A percentile compares a stretch with the other conserved stretches of the same genome.
These are phyloP conservation scores for Gulo gulo DNA, from an alignment of 2,113 vertebrate genomes.

Conservation along the genomic window DNA sequence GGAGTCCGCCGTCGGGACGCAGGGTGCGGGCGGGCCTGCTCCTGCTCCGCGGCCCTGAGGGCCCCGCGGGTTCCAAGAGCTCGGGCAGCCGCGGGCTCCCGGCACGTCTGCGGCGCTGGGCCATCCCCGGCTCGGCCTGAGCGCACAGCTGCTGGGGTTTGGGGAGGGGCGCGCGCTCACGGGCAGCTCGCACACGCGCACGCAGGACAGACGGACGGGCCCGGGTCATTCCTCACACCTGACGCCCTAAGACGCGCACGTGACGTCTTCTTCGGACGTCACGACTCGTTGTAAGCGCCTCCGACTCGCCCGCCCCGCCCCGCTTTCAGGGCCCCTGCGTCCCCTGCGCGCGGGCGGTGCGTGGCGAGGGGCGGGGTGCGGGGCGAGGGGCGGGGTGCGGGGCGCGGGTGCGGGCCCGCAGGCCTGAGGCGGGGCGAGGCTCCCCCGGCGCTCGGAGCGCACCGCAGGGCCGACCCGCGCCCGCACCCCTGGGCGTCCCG, in stretches of 20 bases:
- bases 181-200: neutral
- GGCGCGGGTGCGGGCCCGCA: neutral
- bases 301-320: neutral
- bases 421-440: neutral
- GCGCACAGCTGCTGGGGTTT: fast-evolving
- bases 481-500: neutral
- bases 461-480: neutral
- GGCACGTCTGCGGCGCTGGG: fast-evolving
- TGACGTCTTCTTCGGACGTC: no score
- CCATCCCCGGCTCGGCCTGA: fast-evolving
- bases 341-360: no score
- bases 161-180: neutral
- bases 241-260: no score
- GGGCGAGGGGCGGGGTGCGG: neutral
- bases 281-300: fast-evolving
- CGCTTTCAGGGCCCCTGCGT: neutral
- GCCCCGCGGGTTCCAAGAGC: no score
- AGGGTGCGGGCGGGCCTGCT: neutral
- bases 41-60: fast-evolving
- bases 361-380: neutral
- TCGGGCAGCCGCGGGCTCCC: fast-evolving
- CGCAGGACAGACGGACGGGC: fast-evolving
- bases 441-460: neutral
- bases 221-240: neutral
- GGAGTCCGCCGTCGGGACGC: fast-evolving